Percentiles rank a stretch among this genome's conserved stretches.
Conservation (phyloP, 1,140 invertebrate genomes). For the Platyura marginata region DNA sequence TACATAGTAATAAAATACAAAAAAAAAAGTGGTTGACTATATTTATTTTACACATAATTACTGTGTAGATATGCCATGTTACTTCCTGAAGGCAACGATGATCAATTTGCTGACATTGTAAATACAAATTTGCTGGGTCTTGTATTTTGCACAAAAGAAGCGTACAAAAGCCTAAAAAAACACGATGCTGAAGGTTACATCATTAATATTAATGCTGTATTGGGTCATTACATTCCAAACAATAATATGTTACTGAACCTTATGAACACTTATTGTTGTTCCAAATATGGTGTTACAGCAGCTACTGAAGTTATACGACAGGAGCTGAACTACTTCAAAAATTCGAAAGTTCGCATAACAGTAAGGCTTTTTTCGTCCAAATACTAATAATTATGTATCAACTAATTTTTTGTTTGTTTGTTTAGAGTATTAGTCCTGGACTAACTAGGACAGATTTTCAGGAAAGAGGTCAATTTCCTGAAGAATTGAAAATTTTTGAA, state of each 20-base stretch:
- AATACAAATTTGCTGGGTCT: not conserved
- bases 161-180: not conserved
- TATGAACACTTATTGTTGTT: not conserved
- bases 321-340: not conserved
- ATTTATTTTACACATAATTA: no score
- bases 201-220: not conserved
- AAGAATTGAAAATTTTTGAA: no score
- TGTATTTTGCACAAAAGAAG: not conserved
- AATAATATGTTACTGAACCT: not conserved
- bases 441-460: not conserved
- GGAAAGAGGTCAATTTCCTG: no score
- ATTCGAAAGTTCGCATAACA: not conserved
- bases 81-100: not conserved
- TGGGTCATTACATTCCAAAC: not conserved
- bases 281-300: not conserved
- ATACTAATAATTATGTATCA: not conserved
- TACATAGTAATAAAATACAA: no score
- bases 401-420: no score
- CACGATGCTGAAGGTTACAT: not conserved
- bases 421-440: not conserved
- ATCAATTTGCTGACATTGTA: not conserved
- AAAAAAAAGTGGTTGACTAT: no score
- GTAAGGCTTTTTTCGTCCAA: not conserved
- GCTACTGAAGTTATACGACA: not conserved
- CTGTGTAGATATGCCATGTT: not conserved